Percentiles rank a stretch among this genome's conserved stretches.
Conservation (phyloP, 2,113 vertebrate species). For the Esox niger region DNA sequence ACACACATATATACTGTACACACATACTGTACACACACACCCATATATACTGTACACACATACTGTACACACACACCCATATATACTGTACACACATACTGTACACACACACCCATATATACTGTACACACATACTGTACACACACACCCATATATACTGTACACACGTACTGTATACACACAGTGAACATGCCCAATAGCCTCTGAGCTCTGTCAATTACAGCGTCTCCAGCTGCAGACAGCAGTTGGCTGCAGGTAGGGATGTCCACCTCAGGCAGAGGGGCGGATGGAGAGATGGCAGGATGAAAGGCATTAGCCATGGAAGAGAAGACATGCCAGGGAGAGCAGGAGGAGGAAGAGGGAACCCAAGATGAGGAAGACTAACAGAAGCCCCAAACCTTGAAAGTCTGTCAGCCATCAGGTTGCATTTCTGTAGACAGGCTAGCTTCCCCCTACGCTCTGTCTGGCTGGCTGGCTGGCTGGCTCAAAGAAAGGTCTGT, state of each 20-base stretch:
- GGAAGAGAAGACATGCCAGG: conserved; percentile 10
- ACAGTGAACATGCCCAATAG: neutral
- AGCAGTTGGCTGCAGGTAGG: neutral
- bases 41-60: too few relatives aligned
- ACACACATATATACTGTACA: too few relatives aligned
- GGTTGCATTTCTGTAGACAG: neutral
- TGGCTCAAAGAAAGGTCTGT: neutral
- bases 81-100: neutral
- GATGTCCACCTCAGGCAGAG: neutral
- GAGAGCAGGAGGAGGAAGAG: conserved; percentile 9
- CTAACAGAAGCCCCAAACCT: neutral
- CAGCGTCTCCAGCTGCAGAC: neutral
- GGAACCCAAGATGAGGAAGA: conserved; percentile 7
- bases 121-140: too few relatives aligned
- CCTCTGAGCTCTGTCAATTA: conserved; percentile 26
- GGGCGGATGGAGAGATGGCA: neutral
- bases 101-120: too few relatives aligned
- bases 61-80: too few relatives aligned
- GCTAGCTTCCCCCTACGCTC: neutral
- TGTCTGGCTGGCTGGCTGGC: too few relatives aligned
- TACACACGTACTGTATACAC: neutral
- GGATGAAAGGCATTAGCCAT: conserved; percentile 26
- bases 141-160: too few relatives aligned
- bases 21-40: too few relatives aligned
- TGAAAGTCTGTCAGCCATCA: neutral